phyloP scores from a whole-genome alignment of 35 echinoderm and acorn worm species.

The Strongylocentrotus purpuratus region DNA sequence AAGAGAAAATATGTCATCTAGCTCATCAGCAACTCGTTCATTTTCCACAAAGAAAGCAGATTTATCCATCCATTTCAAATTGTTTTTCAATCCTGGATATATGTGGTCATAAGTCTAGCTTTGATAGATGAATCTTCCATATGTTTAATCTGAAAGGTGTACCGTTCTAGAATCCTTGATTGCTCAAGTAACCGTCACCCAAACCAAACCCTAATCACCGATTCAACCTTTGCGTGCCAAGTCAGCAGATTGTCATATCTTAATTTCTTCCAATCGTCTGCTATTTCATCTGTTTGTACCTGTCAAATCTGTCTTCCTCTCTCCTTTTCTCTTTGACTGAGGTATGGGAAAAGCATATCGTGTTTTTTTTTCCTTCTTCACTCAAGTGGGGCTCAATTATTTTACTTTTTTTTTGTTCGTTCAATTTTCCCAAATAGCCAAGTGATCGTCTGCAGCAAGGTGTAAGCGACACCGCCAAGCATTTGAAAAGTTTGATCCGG shows the following conservation, averaged over 20 bases:
- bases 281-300: slow-evolving; percentile 12
- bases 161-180: slow-evolving; percentile 3
- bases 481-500: slow-evolving; percentile 15
- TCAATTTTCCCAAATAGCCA: neutral
- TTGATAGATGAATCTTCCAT: neutral
- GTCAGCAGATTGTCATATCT: slow-evolving; percentile 10
- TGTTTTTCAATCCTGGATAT: neutral
- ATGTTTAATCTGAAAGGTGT: slow-evolving; percentile 28
- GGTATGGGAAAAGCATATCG: neutral
- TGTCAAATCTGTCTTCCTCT: slow-evolving; percentile 1
- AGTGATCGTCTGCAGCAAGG: slow-evolving; percentile 10
- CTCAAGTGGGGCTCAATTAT: slow-evolving; percentile 16
- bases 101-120: neutral
- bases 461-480: slow-evolving; percentile 23
- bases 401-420: slow-evolving; percentile 14
- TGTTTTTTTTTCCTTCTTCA: neutral
- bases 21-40: neutral
- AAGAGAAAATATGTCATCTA: neutral
- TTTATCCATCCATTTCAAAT: slow-evolving; percentile 18
- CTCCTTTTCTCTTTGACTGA: slow-evolving; percentile 1
- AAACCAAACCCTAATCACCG: neutral
- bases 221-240: slow-evolving; percentile 20
- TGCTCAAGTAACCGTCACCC: slow-evolving; percentile 24
- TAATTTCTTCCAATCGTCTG: slow-evolving; percentile 17
- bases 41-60: neutral